These are phyloP conservation scores for Rhabdornis inornatus DNA, from an alignment of 2,113 vertebrate genomes.

Conservation along the genomic window DNA sequence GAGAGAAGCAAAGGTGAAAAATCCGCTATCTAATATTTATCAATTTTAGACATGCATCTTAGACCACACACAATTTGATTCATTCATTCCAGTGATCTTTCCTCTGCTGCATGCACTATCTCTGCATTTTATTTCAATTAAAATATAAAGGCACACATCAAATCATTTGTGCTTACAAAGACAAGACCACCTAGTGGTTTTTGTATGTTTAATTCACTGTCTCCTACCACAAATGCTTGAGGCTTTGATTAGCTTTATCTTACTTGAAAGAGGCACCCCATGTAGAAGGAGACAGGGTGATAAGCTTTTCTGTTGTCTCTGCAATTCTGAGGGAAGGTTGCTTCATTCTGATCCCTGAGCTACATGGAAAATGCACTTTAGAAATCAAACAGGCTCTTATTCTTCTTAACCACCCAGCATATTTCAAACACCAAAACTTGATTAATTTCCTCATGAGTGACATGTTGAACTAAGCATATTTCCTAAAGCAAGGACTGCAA, in stretches of 20 bases:
- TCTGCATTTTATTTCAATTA: conserved; percentile 24
- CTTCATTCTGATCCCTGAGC: background rate
- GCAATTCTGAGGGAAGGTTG: background rate
- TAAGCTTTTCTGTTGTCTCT: conserved; percentile 24
- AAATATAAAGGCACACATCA: conserved; percentile 15
- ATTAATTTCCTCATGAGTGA: background rate
- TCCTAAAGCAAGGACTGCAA: background rate
- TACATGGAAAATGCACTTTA: background rate
- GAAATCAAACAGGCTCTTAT: background rate
- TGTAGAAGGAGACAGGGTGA: background rate
- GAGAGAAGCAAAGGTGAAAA: background rate
- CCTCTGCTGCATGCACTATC: background rate
- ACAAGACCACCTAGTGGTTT: conserved; percentile 38
- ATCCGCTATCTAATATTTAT: background rate
- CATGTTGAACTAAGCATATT: background rate
- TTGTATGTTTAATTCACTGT: conserved; percentile 13
- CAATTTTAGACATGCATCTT: background rate
- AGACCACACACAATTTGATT: background rate
- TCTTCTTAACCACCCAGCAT: background rate
- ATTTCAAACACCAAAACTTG: background rate
- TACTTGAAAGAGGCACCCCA: conserved; percentile 35
- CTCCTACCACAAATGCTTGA: conserved; percentile 7
- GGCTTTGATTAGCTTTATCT: conserved; percentile 51
- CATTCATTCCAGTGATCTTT: background rate
- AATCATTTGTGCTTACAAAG: conserved; percentile 26